Conservation (phyloP, 2,888 invertebrate genomes). For the Drosophila multiciliata region DNA sequence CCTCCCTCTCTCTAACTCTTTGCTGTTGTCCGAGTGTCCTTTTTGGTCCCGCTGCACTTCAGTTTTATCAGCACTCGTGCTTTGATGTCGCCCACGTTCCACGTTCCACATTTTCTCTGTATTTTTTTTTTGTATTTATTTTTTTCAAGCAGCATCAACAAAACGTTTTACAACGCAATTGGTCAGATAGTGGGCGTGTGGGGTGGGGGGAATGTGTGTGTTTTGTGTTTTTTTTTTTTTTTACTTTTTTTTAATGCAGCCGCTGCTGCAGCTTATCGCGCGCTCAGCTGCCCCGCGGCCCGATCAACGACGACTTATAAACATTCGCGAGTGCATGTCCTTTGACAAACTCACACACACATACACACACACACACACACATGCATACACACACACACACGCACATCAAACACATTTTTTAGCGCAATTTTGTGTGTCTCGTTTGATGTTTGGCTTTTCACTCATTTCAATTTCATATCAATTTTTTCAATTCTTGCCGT, state of each 20-base stretch:
- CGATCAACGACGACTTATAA: slow-evolving; percentile 66
- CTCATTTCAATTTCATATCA: neutral
- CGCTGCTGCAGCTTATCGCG: slow-evolving; percentile 78
- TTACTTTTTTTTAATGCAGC: slow-evolving; percentile 50
- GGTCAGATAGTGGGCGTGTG: slow-evolving; percentile 51
- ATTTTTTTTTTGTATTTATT: slow-evolving; percentile 7
- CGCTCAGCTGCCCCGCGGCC: slow-evolving; percentile 57
- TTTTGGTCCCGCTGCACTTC: slow-evolving; percentile 60
- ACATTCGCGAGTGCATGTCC: slow-evolving; percentile 43
- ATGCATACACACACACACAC: slow-evolving; percentile 11
- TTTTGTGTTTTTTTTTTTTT: slow-evolving; percentile 9
- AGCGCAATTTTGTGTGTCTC: slow-evolving; percentile 37
- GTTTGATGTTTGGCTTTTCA: slow-evolving; percentile 46
- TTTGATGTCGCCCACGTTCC: slow-evolving; percentile 60
- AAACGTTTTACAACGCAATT: slow-evolving; percentile 52
- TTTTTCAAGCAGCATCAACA: slow-evolving; percentile 10
- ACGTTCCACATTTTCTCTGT: slow-evolving; percentile 25
- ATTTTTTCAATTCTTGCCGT: neutral
- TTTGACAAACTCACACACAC: slow-evolving; percentile 36
- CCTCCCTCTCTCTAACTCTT: neutral
- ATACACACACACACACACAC: slow-evolving; percentile 4
- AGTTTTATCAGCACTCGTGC: slow-evolving; percentile 69
- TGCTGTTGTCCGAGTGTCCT: slow-evolving; percentile 63
- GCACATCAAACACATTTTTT: slow-evolving; percentile 76
- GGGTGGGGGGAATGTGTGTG: neutral